Base-by-base conservation (phyloP, 2,113 vertebrate species). In the Coreoperca whiteheadi region DNA sequence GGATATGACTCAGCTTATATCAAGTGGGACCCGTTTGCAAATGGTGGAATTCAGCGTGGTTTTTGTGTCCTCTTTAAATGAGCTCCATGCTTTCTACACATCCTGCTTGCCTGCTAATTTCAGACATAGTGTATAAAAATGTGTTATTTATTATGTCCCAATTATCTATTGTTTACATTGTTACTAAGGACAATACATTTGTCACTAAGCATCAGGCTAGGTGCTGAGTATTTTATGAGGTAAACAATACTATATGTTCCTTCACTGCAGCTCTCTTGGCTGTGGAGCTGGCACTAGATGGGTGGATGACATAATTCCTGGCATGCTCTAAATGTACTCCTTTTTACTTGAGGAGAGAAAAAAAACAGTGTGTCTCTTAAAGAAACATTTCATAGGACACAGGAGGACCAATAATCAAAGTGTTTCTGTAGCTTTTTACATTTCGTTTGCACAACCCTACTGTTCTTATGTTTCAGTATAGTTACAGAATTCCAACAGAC, bases 181-280 rank as follows among this genome's bases (percentile, higher is more conserved):
- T 99, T 97, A 95, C 97, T 96, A 98, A 89, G 96, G 94, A 94
- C 95, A 94, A 96, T 95, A 96, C 96, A 95, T 95, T 89, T 96
- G 95, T 96, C 92, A 96, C 90, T 95, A 95, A 94, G 96, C 96
- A 92, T 94, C 94, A 87, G 78, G 88, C 87, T 96, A 96, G 95
- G 95, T 95, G 95, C 95, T 97, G 95, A 95, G 95, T 96, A 97
- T 93, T 97, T 96, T 96, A 96, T 92, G 96, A 96, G 96, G 96
- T 97, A 97, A 97, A 97, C 97, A 97, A 96, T 97, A 97, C 96
- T 96, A 96, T 95, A 96, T 96, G 95, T 96, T 96, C 96, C 93
- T 97, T 94, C 96, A 91, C 92, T 95, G 94, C 93, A 95, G 94
- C 96, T 93, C 95, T 96, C 1, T 95, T 96, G 96, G 96, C 96